phyloP scores from a whole-genome alignment of 2,113 vertebrate species.

The Myiopsitta monachus region DNA sequence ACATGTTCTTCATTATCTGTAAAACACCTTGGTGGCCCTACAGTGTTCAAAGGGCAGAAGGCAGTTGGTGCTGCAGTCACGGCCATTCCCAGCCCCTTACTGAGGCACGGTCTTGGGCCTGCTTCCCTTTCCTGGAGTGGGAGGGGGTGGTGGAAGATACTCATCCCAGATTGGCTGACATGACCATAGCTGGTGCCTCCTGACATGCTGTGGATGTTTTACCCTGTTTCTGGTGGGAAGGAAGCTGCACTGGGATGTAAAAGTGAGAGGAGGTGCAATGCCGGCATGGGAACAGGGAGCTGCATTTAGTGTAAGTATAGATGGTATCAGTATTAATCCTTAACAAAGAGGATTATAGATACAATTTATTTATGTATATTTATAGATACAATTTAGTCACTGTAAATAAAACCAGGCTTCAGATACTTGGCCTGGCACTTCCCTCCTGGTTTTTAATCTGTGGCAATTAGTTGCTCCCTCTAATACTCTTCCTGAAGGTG shows the following conservation, averaged over 20 bases:
- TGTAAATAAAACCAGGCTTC: not conserved
- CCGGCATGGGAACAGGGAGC: rapidly evolving
- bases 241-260: rapidly evolving
- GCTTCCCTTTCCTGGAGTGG: not conserved
- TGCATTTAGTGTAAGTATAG: rapidly evolving
- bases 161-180: rapidly evolving
- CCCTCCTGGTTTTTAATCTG: not conserved
- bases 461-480: not conserved
- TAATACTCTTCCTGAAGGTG: not conserved
- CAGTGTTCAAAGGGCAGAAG: rapidly evolving
- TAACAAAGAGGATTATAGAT: not conserved
- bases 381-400: not conserved
- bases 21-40: rapidly evolving
- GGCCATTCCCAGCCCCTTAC: not conserved
- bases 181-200: rapidly evolving
- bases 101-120: not conserved
- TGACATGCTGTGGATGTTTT: rapidly evolving
- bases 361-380: not conserved
- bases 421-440: not conserved
- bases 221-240: not conserved
- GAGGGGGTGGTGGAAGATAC: no score
- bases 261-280: rapidly evolving
- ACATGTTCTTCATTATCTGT: rapidly evolving
- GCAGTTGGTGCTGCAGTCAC: rapidly evolving
- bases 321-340: not conserved